Base-by-base conservation (phyloP, 64 coral and sea anemone genomes). In the Porites australiensis region DNA sequence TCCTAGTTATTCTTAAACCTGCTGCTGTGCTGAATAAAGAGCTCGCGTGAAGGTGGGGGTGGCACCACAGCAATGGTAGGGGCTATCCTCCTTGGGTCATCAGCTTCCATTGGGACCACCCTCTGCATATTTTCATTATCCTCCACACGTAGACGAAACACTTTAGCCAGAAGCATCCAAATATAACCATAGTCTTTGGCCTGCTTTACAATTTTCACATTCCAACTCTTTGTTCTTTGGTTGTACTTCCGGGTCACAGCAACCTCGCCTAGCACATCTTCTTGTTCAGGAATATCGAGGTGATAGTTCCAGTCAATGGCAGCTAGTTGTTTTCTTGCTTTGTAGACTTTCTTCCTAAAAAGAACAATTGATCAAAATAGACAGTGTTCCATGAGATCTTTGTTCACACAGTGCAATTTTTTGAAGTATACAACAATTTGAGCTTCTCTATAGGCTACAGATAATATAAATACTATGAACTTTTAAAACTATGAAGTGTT, bases 271-370 rank as follows among this genome's bases (percentile, higher is more conserved):
- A n/a, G 37, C n/a, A 71, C 68, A 71, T 71, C 64, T 11, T 66
- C 68, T 21, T n/a, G 18, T 0, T 71, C 68, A 71, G 85, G 85
- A 19, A 87, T 47, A 48, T 87, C 15, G 7, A 72, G 45, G n/a
- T 86, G 82, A 50, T 87, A 87, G 22, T 87, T 87, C 64, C 83
- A 87, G 62, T 87, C 65, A 49, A 87, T 87, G 5, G 83, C 59
- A 49, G 83, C 44, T 8, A 87, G 50, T 49, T 87, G 62, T 49
- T 87, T 87, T 50, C 63, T 87, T 43, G 83, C 59, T 87, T 87
- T 87, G 83, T 87, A 87, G 48, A 52, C 62, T 46, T 87, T 69
- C 14, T 87, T 70, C 3, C 83, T 71, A 16, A 44, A 60, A 50
- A 62, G 21, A 58, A 27, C 57, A 83, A 87, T 70, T 22, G 49